Evolutionary conservation across 1,140 invertebrate genomes (phyloP), one percentile per base, ranked within the genome.

Genomic region (Episyrphus balteatus): DNA sequence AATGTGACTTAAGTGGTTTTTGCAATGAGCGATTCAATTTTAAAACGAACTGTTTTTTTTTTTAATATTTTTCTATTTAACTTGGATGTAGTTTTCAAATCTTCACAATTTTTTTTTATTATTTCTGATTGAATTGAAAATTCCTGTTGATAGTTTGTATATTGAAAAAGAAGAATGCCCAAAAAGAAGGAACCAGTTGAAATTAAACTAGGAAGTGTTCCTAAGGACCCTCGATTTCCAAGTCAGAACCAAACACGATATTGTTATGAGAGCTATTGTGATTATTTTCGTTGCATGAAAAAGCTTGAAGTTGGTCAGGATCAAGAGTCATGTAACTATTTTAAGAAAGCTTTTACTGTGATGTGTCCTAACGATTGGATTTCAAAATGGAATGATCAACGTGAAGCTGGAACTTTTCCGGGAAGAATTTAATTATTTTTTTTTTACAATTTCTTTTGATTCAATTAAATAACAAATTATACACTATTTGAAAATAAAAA

Each of bases 201-300:
- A 69, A 73, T 58, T 43, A 62, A 62, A 51, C 65, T 80, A 58
- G 75, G 78, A 73, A 92, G 90, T 33, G 85, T 87, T 54, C 92
- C 91, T 41, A 93, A 90, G 61, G 94, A 98, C 77, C 87, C 94
- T 59, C 81, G 94, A 56, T 98, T 97, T 70, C 94, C 94, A 49
- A 97, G 97, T 69, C 79, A 82, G 62, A 98, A 98, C 71, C 92
- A 97, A 70, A 94, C 90, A 37, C 88, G 88, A 66, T 88, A 95
- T 62, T 95, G 92, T 71, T 93, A 84, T 69, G 81, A 85, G 58
- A 89, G 84, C 59, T 94, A 82, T 65, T 55, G 94, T 49, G 95
- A 99, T 72, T 98, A 80, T 70, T 82, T 96, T 62, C 82, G 95
- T 12, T 99, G 95, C 75, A 78, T 80, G 60, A 92, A 92, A 68